A percentile compares a stretch with the other conserved stretches of the same genome.
phyloP scores from a whole-genome alignment of 2,113 vertebrate species.

The Neolamprologus cancellatus region DNA sequence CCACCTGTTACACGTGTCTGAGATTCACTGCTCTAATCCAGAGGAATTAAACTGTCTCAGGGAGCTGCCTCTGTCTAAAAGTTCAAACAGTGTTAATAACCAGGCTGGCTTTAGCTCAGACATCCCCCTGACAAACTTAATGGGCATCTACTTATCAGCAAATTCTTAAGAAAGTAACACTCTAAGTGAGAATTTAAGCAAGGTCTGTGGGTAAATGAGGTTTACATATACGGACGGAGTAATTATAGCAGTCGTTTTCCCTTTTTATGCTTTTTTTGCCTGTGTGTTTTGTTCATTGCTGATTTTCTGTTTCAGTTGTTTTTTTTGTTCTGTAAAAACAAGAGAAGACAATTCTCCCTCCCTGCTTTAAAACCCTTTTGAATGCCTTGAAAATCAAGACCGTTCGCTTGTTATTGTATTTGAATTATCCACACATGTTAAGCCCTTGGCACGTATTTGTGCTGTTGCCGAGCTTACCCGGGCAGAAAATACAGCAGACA shows the following conservation, averaged over 20 bases:
- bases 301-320: background rate
- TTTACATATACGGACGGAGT: background rate
- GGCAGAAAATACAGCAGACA: slow-evolving; percentile 10
- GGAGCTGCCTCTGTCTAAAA: background rate
- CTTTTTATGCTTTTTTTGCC: background rate
- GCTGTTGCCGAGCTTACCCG: slow-evolving; percentile 5
- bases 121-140: slow-evolving; percentile 1
- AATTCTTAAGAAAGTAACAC: background rate
- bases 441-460: background rate
- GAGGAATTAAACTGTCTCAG: slow-evolving; percentile 15
- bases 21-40: slow-evolving; percentile 38
- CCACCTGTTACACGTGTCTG: background rate
- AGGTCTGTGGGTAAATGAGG: background rate
- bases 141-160: background rate
- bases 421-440: background rate
- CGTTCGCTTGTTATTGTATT: background rate
- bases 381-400: background rate
- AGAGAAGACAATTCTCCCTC: background rate
- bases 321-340: background rate
- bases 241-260: slow-evolving; percentile 38
- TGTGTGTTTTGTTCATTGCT: background rate
- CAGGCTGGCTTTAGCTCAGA: background rate
- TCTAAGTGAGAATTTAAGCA: background rate
- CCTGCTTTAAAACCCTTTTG: background rate
- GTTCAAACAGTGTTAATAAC: slow-evolving; percentile 23